phyloP scores from a whole-genome alignment of 2,113 vertebrate species.

The Nyctibius bracteatus region DNA sequence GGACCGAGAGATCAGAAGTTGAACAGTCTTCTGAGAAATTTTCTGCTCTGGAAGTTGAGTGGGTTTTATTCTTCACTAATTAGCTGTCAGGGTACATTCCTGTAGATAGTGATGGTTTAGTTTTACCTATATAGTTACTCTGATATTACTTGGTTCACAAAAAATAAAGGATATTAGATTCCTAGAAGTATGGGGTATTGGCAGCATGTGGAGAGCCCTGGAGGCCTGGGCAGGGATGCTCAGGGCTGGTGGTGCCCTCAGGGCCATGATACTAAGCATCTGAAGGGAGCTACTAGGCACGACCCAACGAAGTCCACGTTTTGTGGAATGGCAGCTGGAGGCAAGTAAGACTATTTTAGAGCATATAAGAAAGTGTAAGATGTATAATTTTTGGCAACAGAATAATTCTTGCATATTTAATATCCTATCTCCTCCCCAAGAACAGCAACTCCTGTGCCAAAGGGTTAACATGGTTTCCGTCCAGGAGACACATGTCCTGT shows the following conservation, averaged over 20 bases:
- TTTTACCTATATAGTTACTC: background rate
- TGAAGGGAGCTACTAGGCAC: background rate
- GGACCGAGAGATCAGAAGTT: background rate
- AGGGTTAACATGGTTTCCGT: background rate
- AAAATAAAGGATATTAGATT: background rate
- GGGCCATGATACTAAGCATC: background rate
- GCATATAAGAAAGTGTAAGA: background rate
- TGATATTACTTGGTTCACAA: background rate
- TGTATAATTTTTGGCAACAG: background rate
- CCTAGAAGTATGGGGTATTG: background rate
- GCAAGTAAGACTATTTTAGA: background rate
- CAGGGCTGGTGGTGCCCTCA: background rate
- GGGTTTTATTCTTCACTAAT: background rate
- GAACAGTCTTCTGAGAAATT: background rate
- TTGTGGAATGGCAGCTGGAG: background rate
- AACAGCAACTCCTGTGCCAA: background rate
- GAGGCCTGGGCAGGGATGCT: no score
- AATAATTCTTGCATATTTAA: background rate
- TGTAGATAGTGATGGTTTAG: background rate
- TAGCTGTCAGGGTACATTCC: background rate
- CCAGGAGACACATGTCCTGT: background rate
- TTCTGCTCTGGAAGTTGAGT: background rate
- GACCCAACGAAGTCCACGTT: fast-evolving
- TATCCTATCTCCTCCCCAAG: background rate
- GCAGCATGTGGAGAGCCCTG: background rate